phyloP scores from a whole-genome alignment of 2,888 invertebrate species.

The Aethes cnicana region DNA sequence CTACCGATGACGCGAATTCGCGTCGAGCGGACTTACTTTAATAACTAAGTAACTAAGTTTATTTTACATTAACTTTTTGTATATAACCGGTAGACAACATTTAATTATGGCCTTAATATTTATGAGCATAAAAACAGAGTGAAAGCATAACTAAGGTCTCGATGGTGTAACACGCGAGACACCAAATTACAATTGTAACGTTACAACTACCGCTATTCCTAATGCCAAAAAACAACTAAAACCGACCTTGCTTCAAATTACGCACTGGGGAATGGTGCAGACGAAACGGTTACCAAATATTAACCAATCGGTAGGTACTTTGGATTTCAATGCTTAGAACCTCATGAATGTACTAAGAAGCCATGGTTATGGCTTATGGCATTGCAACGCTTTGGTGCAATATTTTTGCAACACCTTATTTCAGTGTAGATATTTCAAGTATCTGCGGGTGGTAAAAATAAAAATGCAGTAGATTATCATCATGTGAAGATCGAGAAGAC shows the following conservation, averaged over 20 bases:
- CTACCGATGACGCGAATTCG: no score
- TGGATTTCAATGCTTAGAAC: slow-evolving; percentile 15
- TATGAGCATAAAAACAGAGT: no score
- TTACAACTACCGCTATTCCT: slow-evolving; percentile 2
- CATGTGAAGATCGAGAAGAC: no score
- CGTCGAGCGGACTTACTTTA: no score
- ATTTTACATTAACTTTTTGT: no score
- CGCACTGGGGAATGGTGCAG: slow-evolving; percentile 13
- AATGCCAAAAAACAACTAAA: slow-evolving; percentile 19
- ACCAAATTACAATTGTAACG: slow-evolving; percentile 12
- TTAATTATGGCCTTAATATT: no score
- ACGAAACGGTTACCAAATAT: slow-evolving; percentile 2
- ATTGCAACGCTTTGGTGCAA: background rate
- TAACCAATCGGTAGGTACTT: slow-evolving; percentile 10
- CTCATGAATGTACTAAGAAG: background rate
- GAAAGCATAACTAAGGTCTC: slow-evolving; percentile 17
- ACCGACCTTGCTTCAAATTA: slow-evolving; percentile 26
- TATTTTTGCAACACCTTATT: background rate
- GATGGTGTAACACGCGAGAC: slow-evolving; percentile 12
- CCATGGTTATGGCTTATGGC: slow-evolving; percentile 4
- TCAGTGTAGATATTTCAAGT: no score
- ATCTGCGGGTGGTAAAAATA: no score
- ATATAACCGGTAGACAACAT: no score
- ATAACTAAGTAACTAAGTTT: no score
- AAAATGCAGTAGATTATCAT: no score